These are phyloP conservation scores for Drosophila heteroneura DNA, from an alignment of 2,888 invertebrate species.

Conservation along the genomic window DNA sequence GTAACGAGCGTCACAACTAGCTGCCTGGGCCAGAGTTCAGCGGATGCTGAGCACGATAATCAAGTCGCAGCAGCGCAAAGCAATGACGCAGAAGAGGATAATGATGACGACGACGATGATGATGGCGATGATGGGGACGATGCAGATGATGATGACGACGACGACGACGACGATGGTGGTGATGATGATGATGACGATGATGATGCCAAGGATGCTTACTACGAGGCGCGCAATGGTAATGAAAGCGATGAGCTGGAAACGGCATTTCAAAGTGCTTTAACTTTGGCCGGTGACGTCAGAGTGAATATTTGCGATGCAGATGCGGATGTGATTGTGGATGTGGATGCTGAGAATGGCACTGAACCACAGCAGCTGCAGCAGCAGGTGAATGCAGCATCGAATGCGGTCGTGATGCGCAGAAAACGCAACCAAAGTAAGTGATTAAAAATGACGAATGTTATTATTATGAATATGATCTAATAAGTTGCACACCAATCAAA, in stretches of 20 bases:
- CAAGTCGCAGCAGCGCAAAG: constrained; percentile 35
- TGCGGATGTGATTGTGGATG: constrained; percentile 6
- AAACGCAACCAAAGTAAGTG: constrained; percentile 66
- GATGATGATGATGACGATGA: constrained; percentile 64
- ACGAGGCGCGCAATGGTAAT: constrained; percentile 75
- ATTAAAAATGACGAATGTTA: neutral
- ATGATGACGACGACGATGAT: constrained; percentile 60
- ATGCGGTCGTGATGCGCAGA: constrained; percentile 24
- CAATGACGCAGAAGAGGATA: constrained; percentile 60
- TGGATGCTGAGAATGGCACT: constrained; percentile 6
- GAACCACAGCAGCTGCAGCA: constrained; percentile 12
- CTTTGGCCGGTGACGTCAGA: constrained; percentile 72
- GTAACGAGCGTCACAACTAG: constrained; percentile 33
- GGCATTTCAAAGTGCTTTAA: constrained; percentile 71
- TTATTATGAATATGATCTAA: neutral
- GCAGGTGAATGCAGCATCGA: neutral
- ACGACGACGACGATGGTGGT: constrained; percentile 61
- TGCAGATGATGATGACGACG: constrained; percentile 40
- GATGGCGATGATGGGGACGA: constrained; percentile 46
- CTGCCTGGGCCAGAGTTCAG: constrained; percentile 34
- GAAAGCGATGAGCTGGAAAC: constrained; percentile 79
- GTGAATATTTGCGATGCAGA: constrained; percentile 54
- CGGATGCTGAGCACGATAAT: constrained; percentile 50
- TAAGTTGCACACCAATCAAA: neutral
- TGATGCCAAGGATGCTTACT: constrained; percentile 73